Evolutionary conservation across 2,888 invertebrate genomes (phyloP), one percentile per base, ranked within the genome.

Genomic region (Limnephilus auricula): DNA sequence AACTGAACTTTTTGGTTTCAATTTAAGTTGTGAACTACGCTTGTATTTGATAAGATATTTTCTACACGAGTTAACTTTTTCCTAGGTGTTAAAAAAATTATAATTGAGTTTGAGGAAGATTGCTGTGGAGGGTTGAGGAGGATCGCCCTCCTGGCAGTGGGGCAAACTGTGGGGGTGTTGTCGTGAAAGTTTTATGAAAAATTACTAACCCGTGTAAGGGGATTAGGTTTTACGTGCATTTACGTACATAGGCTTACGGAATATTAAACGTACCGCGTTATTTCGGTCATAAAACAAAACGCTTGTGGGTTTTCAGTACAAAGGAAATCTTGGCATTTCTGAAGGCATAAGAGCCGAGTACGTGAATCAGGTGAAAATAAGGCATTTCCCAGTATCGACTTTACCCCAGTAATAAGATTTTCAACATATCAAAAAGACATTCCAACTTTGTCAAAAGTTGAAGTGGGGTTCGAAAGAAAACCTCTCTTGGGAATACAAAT

Each of bases 341-440:
- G 80, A 32, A 31, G 32, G 32, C 80, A 80, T 31, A 80, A 80
- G 3, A 18, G 80, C 32, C 80, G n/a, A 65, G 25, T 65, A 65
- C 65, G 65, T 32, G 5, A 31, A 32, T 15, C 80, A 80, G 32
- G 80, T 80, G 80, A 65, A 80, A 80, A 31, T 80, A 15, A 10
- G 18, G 80, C 80, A 32, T 80, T 80, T 80, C 80, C 80, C 18
- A 31, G 32, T 31, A 32, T 80, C 30, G 80, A 13, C 13, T 80
- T 80, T 80, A 30, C 30, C 15, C 18, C 32, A 18, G 80, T 32
- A 80, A 80, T 80, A 80, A 6, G 80, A 80, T 80, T 80, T 80
- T 32, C 31, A 80, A 32, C 80, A 80, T 32, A 32, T 80, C 80
- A 31, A 32, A 80, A 80, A 80, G 80, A 80, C 80, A 80, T 80